phyloP scores from a whole-genome alignment of 2,113 vertebrate species.

The Chionomys nivalis region DNA sequence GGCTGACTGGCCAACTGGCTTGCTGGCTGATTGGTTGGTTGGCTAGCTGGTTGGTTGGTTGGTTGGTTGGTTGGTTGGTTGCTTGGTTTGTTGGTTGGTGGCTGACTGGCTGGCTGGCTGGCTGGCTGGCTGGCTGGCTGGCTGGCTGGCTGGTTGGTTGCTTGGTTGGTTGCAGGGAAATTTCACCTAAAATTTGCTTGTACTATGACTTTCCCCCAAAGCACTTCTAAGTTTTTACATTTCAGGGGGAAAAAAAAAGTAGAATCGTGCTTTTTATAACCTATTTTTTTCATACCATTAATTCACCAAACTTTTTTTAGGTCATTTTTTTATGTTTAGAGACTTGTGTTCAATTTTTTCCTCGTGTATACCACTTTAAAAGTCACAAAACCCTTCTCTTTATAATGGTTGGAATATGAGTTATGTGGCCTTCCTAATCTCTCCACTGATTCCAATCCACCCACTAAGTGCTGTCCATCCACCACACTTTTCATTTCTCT shows the following conservation, averaged over 20 bases:
- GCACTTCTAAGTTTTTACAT: neutral
- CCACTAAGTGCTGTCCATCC: neutral
- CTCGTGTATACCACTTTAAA: neutral
- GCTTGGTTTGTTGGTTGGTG: too few relatives aligned
- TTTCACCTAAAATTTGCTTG: neutral
- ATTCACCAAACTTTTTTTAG: conserved; percentile 12
- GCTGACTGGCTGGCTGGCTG: too few relatives aligned
- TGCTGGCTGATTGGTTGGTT: fast-evolving
- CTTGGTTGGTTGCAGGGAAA: neutral
- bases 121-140: too few relatives aligned
- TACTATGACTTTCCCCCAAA: neutral
- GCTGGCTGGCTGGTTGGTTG: too few relatives aligned
- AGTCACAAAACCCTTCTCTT: neutral
- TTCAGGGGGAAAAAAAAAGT: neutral
- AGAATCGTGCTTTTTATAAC: neutral
- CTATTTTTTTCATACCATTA: neutral
- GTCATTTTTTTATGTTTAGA: conserved; percentile 3
- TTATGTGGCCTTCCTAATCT: neutral
- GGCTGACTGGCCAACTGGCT: fast-evolving
- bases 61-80: too few relatives aligned
- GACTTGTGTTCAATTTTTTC: conserved; percentile 19
- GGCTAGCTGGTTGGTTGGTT: too few relatives aligned
- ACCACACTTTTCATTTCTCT: neutral
- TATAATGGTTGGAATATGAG: neutral
- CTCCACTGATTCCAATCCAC: neutral